A percentile compares a stretch with the other conserved stretches of the same genome.
Evolutionary conservation across 2,797 vertebrate genomes (phyloP).

Genomic region (Gobio occitaniae): DNA sequence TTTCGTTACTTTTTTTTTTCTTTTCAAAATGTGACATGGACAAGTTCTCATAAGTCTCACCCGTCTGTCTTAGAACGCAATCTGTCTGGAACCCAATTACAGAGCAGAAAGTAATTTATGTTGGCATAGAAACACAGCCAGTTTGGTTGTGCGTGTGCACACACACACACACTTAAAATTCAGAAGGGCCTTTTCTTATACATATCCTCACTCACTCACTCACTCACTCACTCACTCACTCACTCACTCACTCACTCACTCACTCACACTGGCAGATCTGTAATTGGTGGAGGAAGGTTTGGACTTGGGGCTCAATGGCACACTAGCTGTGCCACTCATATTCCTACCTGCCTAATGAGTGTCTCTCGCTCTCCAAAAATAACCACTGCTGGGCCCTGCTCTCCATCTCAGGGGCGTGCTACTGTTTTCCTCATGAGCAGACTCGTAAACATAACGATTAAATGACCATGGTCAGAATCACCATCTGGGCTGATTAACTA

Average conservation of each 20-base stretch:
- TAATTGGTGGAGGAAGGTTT: constrained; percentile 56
- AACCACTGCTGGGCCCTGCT: not conserved
- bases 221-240: too few species aligned
- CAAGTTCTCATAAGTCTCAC: constrained; percentile 16
- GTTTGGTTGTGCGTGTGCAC: constrained; percentile 22
- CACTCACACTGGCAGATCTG: constrained; percentile 38
- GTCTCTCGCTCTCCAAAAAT: constrained; percentile 24
- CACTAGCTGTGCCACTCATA: constrained; percentile 58
- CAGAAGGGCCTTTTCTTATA: constrained; percentile 23
- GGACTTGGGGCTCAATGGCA: constrained; percentile 54
- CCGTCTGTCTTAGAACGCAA: not conserved
- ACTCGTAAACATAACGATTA: constrained; percentile 20
- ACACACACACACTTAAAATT: constrained; percentile 33
- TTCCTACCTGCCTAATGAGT: constrained; percentile 50
- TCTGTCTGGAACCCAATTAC: constrained; percentile 32
- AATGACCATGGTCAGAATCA: constrained; percentile 41
- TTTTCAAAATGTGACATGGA: constrained; percentile 5
- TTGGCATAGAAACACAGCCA: constrained; percentile 29
- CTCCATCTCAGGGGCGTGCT: constrained; percentile 41
- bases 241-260: constrained; percentile 6
- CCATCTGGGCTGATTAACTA: constrained; percentile 44
- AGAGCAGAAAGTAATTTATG: constrained; percentile 32
- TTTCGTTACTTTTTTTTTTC: not conserved
- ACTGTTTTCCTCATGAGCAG: constrained; percentile 36
- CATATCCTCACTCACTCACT: constrained; percentile 12